These are phyloP conservation scores for Agrotis exclamationis DNA, from an alignment of 2,888 invertebrate genomes.

Conservation along the genomic window DNA sequence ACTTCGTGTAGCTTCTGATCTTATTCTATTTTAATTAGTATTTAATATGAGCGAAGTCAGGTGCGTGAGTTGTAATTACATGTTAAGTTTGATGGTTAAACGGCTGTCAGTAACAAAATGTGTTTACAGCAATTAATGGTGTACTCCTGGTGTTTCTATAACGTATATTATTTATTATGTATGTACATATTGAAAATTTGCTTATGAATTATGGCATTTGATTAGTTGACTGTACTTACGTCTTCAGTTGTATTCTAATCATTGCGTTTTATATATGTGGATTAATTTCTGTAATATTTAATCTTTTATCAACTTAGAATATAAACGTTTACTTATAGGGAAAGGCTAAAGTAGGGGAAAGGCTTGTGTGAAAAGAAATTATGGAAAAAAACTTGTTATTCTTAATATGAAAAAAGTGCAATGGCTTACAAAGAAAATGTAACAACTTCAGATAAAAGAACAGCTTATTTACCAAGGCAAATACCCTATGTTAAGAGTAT, in stretches of 20 bases:
- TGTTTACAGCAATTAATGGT: slow-evolving; percentile 54
- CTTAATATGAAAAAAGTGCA: too few species aligned
- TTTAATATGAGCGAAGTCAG: slow-evolving; percentile 50
- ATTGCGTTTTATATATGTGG: slow-evolving; percentile 14
- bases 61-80: slow-evolving; percentile 62
- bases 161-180: background rate
- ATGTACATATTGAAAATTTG: slow-evolving; percentile 7
- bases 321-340: background rate
- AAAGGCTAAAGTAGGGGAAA: background rate
- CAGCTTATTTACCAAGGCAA: too few species aligned
- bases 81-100: slow-evolving; percentile 59
- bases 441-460: too few species aligned
- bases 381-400: too few species aligned
- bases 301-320: background rate
- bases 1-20: slow-evolving; percentile 62
- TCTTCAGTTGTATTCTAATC: slow-evolving; percentile 24
- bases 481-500: too few species aligned
- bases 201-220: slow-evolving; percentile 17
- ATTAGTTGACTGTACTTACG: slow-evolving; percentile 21
- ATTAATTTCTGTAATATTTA: background rate
- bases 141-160: slow-evolving; percentile 33
- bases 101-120: slow-evolving; percentile 53
- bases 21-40: slow-evolving; percentile 65
- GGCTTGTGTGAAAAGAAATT: too few species aligned
- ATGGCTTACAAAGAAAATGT: too few species aligned